A percentile compares a stretch with the other conserved stretches of the same genome.
phyloP scores from a whole-genome alignment of 2,888 invertebrate species.

The Sycophila texana region DNA sequence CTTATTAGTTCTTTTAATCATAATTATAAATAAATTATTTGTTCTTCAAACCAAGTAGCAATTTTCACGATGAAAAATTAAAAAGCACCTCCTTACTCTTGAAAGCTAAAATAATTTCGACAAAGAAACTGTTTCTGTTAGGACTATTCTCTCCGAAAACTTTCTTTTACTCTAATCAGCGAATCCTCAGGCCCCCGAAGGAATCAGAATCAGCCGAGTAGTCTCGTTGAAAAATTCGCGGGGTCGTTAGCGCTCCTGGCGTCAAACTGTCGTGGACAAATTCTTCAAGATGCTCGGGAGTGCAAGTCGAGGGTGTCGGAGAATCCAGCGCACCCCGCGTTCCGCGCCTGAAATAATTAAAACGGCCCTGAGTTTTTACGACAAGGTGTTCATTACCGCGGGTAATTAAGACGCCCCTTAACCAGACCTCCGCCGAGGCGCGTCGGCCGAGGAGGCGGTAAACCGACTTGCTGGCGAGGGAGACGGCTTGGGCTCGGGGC shows the following conservation, averaged over 20 bases:
- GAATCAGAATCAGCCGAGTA: background rate
- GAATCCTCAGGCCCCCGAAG: background rate
- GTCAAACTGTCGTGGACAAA: background rate
- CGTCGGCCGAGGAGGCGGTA: constrained; percentile 73
- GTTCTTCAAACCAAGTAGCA: too few species aligned
- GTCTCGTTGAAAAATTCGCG: constrained; percentile 4
- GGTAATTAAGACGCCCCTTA: constrained; percentile 76
- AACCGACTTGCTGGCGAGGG: constrained; percentile 72
- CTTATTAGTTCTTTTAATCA: too few species aligned
- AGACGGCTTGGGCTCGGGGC: constrained; percentile 36
- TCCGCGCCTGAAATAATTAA: constrained; percentile 72
- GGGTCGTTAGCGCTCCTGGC: background rate
- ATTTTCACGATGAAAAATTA: too few species aligned
- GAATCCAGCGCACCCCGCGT: background rate
- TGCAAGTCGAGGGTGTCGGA: background rate
- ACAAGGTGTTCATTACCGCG: constrained; percentile 76
- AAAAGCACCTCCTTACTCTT: too few species aligned
- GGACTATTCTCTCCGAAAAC: too few species aligned
- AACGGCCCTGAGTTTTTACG: constrained; percentile 75
- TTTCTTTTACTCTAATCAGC: too few species aligned
- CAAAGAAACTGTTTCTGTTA: too few species aligned
- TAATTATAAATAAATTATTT: too few species aligned
- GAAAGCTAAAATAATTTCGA: too few species aligned
- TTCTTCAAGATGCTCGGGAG: background rate
- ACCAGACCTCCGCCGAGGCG: constrained; percentile 73